Evolutionary conservation across 2,797 vertebrate species (phyloP), one percentile per base, ranked within the genome.

Genomic region (Luscinia luscinia): DNA sequence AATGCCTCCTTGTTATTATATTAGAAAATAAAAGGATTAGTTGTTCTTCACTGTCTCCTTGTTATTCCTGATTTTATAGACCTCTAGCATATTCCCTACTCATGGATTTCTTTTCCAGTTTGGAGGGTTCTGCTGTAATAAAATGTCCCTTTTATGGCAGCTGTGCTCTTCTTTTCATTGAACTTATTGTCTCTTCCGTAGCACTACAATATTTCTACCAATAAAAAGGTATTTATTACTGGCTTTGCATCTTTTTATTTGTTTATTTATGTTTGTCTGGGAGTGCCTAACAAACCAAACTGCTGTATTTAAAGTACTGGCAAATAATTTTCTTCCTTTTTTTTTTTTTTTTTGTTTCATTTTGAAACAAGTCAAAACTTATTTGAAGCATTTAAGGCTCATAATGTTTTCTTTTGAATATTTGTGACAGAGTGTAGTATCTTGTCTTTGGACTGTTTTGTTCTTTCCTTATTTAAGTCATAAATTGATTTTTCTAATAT

Each of bases 401-500:
- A 1, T 2, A 0, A n/a, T 48, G 18, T 23, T 84, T 26, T 30
- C 36, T 57, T 86, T 79, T 43, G 45, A 13, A 19, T 84, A 40
- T 67, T 55, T 77, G 45, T 70, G 48, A 45, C 32, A 82, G 26
- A 48, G 6, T 3, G 7, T 19, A 59, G 21, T 16, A 68, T 43
- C 30, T 89, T 83, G 26, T 64, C 38, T 40, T 70, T 32, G 24
- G 30, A 36, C 14, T 80, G 18, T 40, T 86, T 70, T 83, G 9
- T 61, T 83, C 34, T 70, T 92, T 68, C 27, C 49, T 80, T 20
- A 21, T 93, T 81, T 78, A 91, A 93, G 46, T 49, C 27, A 48
- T 62, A 78, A 62, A 90, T 12, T 89, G 41, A 78, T 90, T 92
- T 95, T 90, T 77, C 62, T 84, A 55, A 22, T 74, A 40, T 36